These are phyloP conservation scores for Eupleurogrammus muticus DNA, from an alignment of 2,797 vertebrate species.

Conservation along the genomic window DNA sequence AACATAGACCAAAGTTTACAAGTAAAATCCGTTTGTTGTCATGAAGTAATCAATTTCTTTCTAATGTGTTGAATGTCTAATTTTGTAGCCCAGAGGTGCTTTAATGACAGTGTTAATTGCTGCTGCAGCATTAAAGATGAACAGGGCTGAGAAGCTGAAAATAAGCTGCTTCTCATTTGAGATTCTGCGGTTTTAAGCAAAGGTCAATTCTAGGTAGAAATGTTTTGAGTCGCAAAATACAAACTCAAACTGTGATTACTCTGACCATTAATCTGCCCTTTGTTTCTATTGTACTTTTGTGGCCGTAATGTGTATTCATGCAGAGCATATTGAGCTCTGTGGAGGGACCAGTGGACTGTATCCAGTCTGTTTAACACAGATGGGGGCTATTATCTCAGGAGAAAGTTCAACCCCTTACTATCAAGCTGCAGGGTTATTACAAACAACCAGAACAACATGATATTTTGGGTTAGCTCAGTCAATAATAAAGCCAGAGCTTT, in stretches of 20 bases:
- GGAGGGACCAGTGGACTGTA: constrained; percentile 55
- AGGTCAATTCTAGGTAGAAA: constrained; percentile 44
- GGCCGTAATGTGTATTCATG: constrained; percentile 36
- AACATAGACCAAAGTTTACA: not conserved
- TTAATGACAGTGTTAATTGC: constrained; percentile 32
- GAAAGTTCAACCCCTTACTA: constrained; percentile 51
- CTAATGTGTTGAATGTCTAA: constrained; percentile 4
- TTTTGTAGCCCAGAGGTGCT: constrained; percentile 39
- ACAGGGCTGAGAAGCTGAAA: constrained; percentile 21
- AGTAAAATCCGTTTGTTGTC: not conserved
- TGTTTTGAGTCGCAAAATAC: constrained; percentile 58
- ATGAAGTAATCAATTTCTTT: constrained; percentile 14
- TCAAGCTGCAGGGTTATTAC: constrained; percentile 50
- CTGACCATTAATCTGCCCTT: constrained; percentile 73
- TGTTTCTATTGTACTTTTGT: constrained; percentile 68
- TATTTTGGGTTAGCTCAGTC: constrained; percentile 39
- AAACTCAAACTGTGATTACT: constrained; percentile 62
- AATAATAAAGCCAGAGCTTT: constrained; percentile 32
- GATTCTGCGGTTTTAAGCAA: constrained; percentile 40
- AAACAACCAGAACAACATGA: constrained; percentile 39
- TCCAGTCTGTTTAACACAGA: constrained; percentile 52
- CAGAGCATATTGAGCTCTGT: constrained; percentile 50
- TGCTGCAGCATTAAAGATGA: constrained; percentile 32
- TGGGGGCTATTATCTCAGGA: constrained; percentile 46
- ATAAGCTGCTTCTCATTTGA: constrained; percentile 35